Base-by-base conservation (phyloP, 1,140 invertebrate species). In the Meloidogyne chitwoodi region DNA sequence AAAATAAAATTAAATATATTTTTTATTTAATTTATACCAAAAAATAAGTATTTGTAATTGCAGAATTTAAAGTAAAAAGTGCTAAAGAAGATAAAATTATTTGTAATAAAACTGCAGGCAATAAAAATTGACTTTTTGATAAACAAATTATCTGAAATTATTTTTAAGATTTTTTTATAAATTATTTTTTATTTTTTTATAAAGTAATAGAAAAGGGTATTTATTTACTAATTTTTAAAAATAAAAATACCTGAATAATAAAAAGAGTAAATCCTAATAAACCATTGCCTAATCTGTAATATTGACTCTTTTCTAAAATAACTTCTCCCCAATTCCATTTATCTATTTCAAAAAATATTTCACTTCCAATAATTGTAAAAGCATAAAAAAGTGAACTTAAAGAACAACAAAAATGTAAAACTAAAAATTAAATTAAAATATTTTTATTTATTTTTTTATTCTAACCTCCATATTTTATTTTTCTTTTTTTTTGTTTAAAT, bases 21-120 rank as follows among this genome's bases (percentile, higher is more conserved):
- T 34, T 68, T 10, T 34, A 2, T 6, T 5, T 64, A 22, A 61
- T 78, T 68, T 8, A 38, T 38, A 86, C 83, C 44, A 85, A 41
- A 71, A 85, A 86, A 77, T 82, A 86, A 31, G 85, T 76, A 75
- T 86, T 86, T 3, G 85, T 86, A 22, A 86, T 86, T 29, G 84
- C 67, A 14, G 84, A 79, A 31, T 77, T 79, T 16, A 86, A 72
- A 10, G 85, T 80, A 75, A 86, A 86, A 12, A 85, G 77, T 14
- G 84, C 84, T 16, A 86, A 68, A 16, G 85, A 65, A 26, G 81
- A 76, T 12, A 86, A 67, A 19, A 87, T 79, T 10, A 81, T 75
- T 70, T 86, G 86, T 26, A 87, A 64, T 66, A 87, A 77, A 14
- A 79, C 77, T 12, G 81, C 64, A n/a, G 85, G 65, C 16, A 84